Evolutionary conservation across 2,888 invertebrate genomes (phyloP), one percentile per base, ranked within the genome.

Genomic region (Steinernema scapterisci): DNA sequence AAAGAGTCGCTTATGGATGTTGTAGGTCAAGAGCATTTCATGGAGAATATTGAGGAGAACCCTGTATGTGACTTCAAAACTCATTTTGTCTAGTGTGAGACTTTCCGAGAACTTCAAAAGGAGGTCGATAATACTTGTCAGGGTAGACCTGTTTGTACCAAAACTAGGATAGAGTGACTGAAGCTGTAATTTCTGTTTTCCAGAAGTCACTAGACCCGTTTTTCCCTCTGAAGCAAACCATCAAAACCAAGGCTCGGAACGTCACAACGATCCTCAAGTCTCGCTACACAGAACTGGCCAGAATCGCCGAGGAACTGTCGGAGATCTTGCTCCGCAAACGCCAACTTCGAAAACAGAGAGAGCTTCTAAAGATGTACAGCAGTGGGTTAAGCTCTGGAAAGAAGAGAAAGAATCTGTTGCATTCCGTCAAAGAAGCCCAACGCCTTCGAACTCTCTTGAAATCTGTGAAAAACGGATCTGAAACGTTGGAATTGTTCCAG

Each of bases 341-440:
- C 1, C 63, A 63, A 5, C 1, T 25, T 31, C 1, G 63, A 63
- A 63, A 27, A 16, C 63, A 63, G 63, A 63, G 27, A 31, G 63
- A 63, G 16, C 31, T 63, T 16, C 6, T 63, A 31, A 63, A 63
- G 63, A 63, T 9, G 16, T 63, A 63, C 63, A 27, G 63, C 25
- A 63, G 63, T 25, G 63, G 63, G 1, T 63, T 63, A 16, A 63
- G 11, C 3, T 63, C 63, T 27, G 63, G 63, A 31, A 63, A 63
- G 16, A 31, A 25, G 27, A 27, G 31, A 19, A 63, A 31, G 63
- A 1, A 9, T 1, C 25, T 63, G n/a, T 16, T 25, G 23, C 54
- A 54, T 13, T 21, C 21, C 25, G 54, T 38, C 27, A 63, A 63
- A 27, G 31, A 63, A 31, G 16, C 11, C 6, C 16, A 13, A 25